Conservation (phyloP, 1,140 invertebrate species). For the Ips nitidus region DNA sequence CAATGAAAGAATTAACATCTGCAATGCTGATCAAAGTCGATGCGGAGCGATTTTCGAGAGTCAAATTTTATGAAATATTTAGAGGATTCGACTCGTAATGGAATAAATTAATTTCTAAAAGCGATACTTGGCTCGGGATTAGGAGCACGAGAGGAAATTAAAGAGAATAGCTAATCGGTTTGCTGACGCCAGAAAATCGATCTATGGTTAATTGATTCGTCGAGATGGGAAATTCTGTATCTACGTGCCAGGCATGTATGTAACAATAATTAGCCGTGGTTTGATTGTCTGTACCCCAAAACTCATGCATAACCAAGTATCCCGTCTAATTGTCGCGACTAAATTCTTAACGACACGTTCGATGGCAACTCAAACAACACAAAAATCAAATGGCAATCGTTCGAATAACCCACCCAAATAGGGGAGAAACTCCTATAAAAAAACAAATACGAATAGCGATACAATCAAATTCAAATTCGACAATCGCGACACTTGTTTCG, state of each 20-base stretch:
- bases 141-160: conserved; percentile 33
- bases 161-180: conserved; percentile 35
- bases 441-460: conserved; percentile 35
- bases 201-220: conserved; percentile 35
- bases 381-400: neutral
- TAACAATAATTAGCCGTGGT: conserved; percentile 21
- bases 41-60: conserved; percentile 28
- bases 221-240: conserved; percentile 15
- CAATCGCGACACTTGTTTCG: conserved; percentile 35
- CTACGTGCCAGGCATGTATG: conserved; percentile 10
- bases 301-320: conserved; percentile 1
- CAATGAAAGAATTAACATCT: conserved; percentile 38
- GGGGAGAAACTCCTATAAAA: conserved; percentile 21
- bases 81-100: conserved; percentile 36
- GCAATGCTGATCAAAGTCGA: conserved; percentile 37
- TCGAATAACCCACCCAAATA: neutral
- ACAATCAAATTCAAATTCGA: conserved; percentile 38
- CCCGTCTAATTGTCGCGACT: neutral
- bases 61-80: conserved; percentile 37
- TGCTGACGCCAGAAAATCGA: conserved; percentile 27
- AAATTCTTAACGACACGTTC: neutral
- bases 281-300: conserved; percentile 14
- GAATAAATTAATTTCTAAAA: conserved; percentile 38
- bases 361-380: neutral
- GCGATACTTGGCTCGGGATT: conserved; percentile 34